Conservation (phyloP, 2,888 invertebrate species). For the Neuroscelio doddi region DNA sequence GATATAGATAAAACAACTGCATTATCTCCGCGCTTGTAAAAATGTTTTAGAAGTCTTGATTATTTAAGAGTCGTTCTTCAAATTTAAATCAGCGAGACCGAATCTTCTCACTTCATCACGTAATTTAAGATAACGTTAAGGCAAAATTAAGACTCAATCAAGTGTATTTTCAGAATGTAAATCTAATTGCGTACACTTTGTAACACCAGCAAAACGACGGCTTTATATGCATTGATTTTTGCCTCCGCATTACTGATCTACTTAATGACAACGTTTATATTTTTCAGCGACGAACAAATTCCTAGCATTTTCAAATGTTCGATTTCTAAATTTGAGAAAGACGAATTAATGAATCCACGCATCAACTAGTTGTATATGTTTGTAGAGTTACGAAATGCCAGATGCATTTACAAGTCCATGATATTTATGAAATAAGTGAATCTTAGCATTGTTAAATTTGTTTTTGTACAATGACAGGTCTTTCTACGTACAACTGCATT, state of each 20-base stretch:
- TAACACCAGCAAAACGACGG: constrained; percentile 14
- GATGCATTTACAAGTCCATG: constrained; percentile 43
- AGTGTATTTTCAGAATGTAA: constrained; percentile 19
- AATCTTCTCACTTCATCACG: constrained; percentile 21
- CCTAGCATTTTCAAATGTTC: constrained; percentile 17
- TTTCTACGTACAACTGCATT: constrained; percentile 18
- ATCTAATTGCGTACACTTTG: constrained; percentile 10
- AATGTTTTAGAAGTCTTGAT: constrained; percentile 18
- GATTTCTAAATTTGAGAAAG: constrained; percentile 17
- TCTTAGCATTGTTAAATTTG: constrained; percentile 31
- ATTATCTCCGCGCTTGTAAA: constrained; percentile 1
- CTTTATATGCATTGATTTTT: constrained; percentile 15
- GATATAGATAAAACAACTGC: too few species aligned
- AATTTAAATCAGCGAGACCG: constrained; percentile 10
- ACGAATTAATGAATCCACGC: constrained; percentile 27
- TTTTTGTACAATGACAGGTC: constrained; percentile 30
- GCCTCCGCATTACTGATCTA: background rate
- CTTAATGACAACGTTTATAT: background rate
- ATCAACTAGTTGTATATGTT: constrained; percentile 33
- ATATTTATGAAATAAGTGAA: constrained; percentile 23
- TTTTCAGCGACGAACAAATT: constrained; percentile 21
- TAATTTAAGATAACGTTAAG: constrained; percentile 27
- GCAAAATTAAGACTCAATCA: constrained; percentile 18
- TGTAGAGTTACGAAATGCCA: constrained; percentile 38
- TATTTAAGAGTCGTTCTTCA: background rate